These are phyloP conservation scores for Drosophila melanosoma DNA, from an alignment of 2,888 invertebrate genomes.

Conservation along the genomic window DNA sequence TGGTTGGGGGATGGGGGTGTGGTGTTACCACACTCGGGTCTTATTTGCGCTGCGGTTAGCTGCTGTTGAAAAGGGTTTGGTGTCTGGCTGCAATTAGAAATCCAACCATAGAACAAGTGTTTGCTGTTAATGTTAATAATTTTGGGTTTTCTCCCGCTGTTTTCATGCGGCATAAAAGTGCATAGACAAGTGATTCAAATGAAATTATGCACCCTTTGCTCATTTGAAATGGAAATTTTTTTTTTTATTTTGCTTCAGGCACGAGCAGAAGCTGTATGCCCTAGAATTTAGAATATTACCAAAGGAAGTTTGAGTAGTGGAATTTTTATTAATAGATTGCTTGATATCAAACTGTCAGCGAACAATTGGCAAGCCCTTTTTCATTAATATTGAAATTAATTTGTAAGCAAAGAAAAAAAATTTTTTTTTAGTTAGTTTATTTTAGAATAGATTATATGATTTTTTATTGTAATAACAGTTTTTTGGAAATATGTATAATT, in stretches of 20 bases:
- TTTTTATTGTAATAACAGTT: not conserved
- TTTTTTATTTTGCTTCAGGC: not conserved
- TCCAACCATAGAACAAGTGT: conserved; percentile 56
- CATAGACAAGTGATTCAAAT: conserved; percentile 61
- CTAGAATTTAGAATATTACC: not conserved
- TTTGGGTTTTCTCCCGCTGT: conserved; percentile 21
- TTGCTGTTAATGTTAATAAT: conserved; percentile 21
- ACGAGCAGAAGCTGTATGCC: not conserved
- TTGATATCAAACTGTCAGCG: not conserved
- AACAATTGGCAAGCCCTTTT: not conserved
- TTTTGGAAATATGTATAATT: not conserved
- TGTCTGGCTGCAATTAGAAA: conserved; percentile 53
- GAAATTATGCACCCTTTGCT: conserved; percentile 45
- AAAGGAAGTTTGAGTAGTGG: not conserved
- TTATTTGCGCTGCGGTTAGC: conserved; percentile 53
- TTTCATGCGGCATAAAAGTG: conserved; percentile 27
- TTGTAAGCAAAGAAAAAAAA: not conserved
- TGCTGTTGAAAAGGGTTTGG: conserved; percentile 15
- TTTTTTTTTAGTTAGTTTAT: not conserved
- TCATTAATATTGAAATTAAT: not conserved
- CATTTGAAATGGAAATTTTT: conserved; percentile 61
- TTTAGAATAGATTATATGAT: not conserved
- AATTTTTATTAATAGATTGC: not conserved
- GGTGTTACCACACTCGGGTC: conserved; percentile 12
- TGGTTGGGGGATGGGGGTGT: not conserved